phyloP scores from a whole-genome alignment of 2,113 vertebrate species.

The Gallinago media region DNA sequence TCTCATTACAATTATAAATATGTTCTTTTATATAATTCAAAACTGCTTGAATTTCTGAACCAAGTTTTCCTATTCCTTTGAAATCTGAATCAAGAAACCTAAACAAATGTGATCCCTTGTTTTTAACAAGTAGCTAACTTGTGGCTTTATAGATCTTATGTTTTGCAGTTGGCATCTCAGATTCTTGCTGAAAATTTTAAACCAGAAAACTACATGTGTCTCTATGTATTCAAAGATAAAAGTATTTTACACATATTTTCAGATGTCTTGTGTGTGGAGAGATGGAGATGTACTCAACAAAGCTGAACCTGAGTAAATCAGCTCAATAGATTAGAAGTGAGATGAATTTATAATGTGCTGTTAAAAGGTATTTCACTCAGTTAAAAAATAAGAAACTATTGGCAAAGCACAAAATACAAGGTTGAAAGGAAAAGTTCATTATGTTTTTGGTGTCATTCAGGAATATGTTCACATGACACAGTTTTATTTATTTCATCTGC shows the following conservation, averaged over 20 bases:
- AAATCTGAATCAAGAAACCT: not conserved
- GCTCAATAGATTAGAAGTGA: not conserved
- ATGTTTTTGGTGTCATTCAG: not conserved
- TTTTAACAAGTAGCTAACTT: not conserved
- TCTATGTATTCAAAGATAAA: not conserved
- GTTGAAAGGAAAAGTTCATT: not conserved
- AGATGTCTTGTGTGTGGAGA: not conserved
- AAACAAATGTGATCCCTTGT: not conserved
- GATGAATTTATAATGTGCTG: not conserved
- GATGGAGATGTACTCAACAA: not conserved
- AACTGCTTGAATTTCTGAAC: not conserved
- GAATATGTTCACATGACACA: not conserved
- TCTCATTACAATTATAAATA: not conserved
- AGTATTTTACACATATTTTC: not conserved
- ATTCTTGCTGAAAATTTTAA: not conserved
- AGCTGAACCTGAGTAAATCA: not conserved
- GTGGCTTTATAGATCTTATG: not conserved
- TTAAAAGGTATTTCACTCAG: not conserved
- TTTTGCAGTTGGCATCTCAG: not conserved
- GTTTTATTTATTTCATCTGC: not conserved
- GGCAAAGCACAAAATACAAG: not conserved
- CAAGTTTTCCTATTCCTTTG: not conserved
- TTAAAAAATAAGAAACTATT: not conserved
- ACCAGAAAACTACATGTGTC: not conserved
- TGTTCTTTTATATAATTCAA: not conserved